Conservation (phyloP, 2,797 vertebrate species). For the Jordanella pulchra region DNA sequence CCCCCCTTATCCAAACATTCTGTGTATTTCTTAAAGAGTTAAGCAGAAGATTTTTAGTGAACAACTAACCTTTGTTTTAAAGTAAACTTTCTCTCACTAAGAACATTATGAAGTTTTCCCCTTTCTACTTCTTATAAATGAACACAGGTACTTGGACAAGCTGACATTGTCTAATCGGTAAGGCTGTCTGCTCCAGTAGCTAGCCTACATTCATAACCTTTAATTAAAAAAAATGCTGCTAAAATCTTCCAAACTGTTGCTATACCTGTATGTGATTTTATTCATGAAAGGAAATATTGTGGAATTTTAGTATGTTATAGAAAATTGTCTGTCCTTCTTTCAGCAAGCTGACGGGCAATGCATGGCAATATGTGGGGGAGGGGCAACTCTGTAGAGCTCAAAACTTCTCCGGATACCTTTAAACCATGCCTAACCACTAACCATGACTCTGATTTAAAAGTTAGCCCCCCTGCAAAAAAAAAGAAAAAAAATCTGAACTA, state of each 20-base stretch:
- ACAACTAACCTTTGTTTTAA: not conserved
- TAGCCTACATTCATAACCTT: not conserved
- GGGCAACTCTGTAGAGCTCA: no score
- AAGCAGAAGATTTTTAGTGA: not conserved
- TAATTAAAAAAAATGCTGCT: not conserved
- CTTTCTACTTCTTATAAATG: not conserved
- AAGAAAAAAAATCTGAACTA: not conserved
- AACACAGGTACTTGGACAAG: not conserved
- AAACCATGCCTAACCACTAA: not conserved
- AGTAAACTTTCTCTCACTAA: not conserved
- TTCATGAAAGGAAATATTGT: no score
- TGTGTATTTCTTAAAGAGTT: not conserved
- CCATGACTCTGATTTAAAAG: slow-evolving; percentile 17
- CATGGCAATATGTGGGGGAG: no score
- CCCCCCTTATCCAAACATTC: not conserved
- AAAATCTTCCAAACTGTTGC: not conserved
- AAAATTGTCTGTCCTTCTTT: no score
- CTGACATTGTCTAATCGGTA: not conserved
- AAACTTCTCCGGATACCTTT: not conserved
- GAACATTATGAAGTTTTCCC: not conserved
- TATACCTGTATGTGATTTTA: not conserved
- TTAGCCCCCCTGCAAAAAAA: no score
- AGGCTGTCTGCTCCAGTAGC: not conserved
- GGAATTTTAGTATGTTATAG: no score
- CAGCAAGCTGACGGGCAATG: no score